Evolutionary conservation across 1,140 invertebrate genomes (phyloP), one percentile per base, ranked within the genome.

Genomic region (Listronotus bonariensis): DNA sequence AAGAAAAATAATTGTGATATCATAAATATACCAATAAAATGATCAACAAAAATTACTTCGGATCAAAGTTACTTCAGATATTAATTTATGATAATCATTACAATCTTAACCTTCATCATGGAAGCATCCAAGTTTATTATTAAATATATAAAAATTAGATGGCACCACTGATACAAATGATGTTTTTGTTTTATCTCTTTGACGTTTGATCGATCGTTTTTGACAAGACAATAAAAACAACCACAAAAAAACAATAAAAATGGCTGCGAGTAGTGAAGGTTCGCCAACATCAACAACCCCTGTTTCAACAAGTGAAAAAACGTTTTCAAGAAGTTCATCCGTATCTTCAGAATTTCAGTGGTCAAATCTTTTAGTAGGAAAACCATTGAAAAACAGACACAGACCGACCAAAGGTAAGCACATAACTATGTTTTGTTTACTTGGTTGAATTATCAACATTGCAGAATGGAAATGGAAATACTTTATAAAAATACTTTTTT

Each of bases 211-310:
- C 8, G 14, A 40, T n/a, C 31, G 17, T 10, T 17, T 36, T 17
- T 38, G 18, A n/a, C 42, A 46, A 14, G 43, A 38, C 10, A 32
- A 45, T 11, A 18, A 18, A 36, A 43, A 45, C 41, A 60, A 53
- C 41, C 11, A 20, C 18, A 57, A 56, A 17, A n/a, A 18, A 26
- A 26, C 20, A 3, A 3, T 41, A 64, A 83, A 81, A 70, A 84
- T 84, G 83, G 82, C 82, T 68, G 82, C 81, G 49, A 77, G 78
- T 74, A 81, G 75, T 75, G 80, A 79, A 73, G 79, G 76, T 79
- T 79, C 80, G 75, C 81, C 82, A 75, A 80, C 82, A 75, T 81
- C 82, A 75, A 80, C 82, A 75, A 83, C 81, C 63, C 82, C 82
- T 32, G 79, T 79, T 20, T 78, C 81, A 63, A 65, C 81, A 80